Evolutionary conservation across 2,113 vertebrate genomes (phyloP), one percentile per base, ranked within the genome.

Genomic region (Xenopus borealis): DNA sequence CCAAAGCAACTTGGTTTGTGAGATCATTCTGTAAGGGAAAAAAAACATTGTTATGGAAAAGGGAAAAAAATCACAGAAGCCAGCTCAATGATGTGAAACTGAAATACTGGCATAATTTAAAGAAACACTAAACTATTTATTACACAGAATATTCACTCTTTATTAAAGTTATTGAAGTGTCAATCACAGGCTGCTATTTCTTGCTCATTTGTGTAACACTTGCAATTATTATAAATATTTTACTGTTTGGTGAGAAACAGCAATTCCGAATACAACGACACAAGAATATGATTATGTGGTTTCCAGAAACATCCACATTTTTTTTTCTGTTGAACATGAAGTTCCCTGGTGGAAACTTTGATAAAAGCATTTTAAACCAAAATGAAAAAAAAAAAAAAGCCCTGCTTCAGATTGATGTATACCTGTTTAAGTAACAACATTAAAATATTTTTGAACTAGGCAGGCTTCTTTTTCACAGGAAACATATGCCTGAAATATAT

Each of bases 31-130:
- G 53, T 13, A 62, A 52, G 44, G 65, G 23, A 27, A 75, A 62
- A 69, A 59, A 40, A 33, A 10, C 27, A 16, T 55, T 69, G 58
- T 66, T 75, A 69, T 62, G 73, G 72, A 69, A 66, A 20, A 61
- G 47, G 12, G 12, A 50, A 50, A 50, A 50, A 50, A 13, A 62
- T 44, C 65, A 16, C 57, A 75, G 61, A 69, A 47, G 67, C 40
- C 20, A 40, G 20, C 57, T 14, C 12, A 45, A 52, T 46, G 27
- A 27, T 40, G 17, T n/a, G 58, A 47, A 52, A 47, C 20, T 40
- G 64, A 67, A 20, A 45, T 65, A 18, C 17, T 45, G 9, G 10
- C 10, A 61, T 61, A 61, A 23, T 61, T 61, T 61, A 61, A 27
- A 61, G 58, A 27, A 61, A 61, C 58, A 61, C 9, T 23, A 61